A percentile compares a stretch with the other conserved stretches of the same genome.
Conservation (phyloP, 2,797 vertebrate species). For the Triplophysa bombifrons region DNA sequence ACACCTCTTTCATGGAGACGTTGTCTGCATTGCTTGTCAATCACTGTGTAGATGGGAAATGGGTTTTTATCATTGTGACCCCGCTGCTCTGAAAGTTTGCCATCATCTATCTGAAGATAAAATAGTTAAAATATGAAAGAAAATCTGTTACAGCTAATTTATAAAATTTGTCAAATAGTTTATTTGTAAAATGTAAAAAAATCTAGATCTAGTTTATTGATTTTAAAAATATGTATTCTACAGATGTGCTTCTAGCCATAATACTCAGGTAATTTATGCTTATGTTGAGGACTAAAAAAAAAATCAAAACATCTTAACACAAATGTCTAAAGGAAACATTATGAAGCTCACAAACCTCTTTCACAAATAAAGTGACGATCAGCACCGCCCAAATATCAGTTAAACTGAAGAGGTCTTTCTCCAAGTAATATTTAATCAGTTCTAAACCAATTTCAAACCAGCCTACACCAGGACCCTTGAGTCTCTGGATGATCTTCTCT, state of each 20-base stretch:
- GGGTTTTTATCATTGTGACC: slow-evolving; percentile 10
- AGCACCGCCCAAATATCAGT: slow-evolving; percentile 38
- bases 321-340: too few species aligned
- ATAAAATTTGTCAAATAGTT: too few species aligned
- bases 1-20: background rate
- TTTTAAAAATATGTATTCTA: too few species aligned
- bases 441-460: too few species aligned
- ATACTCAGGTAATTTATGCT: too few species aligned
- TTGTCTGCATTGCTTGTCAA: slow-evolving; percentile 10
- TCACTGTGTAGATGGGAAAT: slow-evolving; percentile 26
- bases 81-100: background rate
- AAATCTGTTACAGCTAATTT: too few species aligned
- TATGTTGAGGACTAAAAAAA: too few species aligned
- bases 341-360: slow-evolving; percentile 35
- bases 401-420: slow-evolving; percentile 24
- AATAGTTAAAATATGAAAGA: background rate
- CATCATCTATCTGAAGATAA: slow-evolving; percentile 19
- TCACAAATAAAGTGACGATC: background rate
- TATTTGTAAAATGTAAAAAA: too few species aligned
- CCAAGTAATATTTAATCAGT: background rate
- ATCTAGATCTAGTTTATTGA: too few species aligned
- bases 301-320: too few species aligned
- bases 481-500: slow-evolving; percentile 12
- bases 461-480: fast-evolving
- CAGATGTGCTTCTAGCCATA: too few species aligned